Conservation (phyloP, 2,113 vertebrate species). For the Tychaedon coryphoeus region DNA sequence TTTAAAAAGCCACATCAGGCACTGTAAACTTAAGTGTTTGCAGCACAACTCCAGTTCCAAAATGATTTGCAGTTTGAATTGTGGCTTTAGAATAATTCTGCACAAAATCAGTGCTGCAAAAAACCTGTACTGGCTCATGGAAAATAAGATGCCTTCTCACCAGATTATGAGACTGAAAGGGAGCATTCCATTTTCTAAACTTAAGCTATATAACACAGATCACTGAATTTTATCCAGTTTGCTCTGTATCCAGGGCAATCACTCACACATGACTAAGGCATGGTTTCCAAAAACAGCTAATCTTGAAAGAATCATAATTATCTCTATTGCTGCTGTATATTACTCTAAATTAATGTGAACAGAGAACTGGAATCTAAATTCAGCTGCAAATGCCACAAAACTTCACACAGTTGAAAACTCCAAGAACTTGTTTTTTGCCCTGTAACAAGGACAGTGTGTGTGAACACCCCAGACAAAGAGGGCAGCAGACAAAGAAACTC, state of each 20-base stretch:
- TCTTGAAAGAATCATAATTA: background rate
- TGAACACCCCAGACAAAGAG: background rate
- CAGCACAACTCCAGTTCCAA: background rate
- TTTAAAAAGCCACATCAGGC: background rate
- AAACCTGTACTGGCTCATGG: background rate
- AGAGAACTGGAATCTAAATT: background rate
- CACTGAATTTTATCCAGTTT: background rate
- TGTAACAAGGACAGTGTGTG: fast-evolving
- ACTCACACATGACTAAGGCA: background rate
- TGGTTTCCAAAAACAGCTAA: background rate
- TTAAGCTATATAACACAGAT: background rate
- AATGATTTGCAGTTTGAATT: background rate
- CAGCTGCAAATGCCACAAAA: background rate
- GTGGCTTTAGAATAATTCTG: background rate
- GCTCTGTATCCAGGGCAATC: background rate
- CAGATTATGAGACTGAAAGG: background rate
- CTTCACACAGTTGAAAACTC: background rate
- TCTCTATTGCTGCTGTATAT: background rate
- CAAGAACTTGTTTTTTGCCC: background rate
- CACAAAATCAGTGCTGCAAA: background rate
- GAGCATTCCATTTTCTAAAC: background rate
- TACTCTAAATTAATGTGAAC: background rate
- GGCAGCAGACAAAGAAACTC: background rate
- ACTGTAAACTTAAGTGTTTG: background rate
- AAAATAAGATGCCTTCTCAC: background rate